phyloP scores from a whole-genome alignment of 2,888 invertebrate genomes.

The Conomelus anceps region DNA sequence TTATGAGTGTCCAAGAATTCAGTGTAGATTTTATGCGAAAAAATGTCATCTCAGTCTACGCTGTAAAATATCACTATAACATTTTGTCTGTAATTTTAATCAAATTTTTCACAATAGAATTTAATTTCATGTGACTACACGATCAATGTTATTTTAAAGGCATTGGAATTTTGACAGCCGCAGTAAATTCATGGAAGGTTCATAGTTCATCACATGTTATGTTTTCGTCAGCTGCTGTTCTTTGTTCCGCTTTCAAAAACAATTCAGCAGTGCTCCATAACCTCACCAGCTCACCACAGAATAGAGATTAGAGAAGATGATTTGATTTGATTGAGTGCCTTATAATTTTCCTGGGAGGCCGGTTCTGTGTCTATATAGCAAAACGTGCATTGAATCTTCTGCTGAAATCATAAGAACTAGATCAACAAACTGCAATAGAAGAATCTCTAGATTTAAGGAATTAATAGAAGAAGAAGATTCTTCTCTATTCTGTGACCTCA shows the following conservation, averaged over 20 bases:
- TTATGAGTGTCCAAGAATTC: background rate
- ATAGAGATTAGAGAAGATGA: no score
- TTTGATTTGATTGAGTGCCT: no score
- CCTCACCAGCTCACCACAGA: no score
- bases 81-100: background rate
- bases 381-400: no score
- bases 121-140: background rate
- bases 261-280: background rate
- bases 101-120: background rate
- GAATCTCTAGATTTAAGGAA: no score
- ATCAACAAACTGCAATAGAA: no score
- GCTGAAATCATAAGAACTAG: no score
- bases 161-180: background rate
- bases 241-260: background rate
- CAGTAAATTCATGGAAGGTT: background rate
- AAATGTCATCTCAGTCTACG: background rate
- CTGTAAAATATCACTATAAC: background rate
- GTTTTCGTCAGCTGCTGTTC: no score
- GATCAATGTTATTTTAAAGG: background rate
- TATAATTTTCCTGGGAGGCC: no score
- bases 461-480: no score
- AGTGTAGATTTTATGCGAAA: background rate
- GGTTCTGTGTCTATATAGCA: no score
- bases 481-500: no score
- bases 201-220: background rate